Evolutionary conservation across 53 echinoderm and acorn worm genomes (phyloP).

Genomic region (Luidia sarsii): DNA sequence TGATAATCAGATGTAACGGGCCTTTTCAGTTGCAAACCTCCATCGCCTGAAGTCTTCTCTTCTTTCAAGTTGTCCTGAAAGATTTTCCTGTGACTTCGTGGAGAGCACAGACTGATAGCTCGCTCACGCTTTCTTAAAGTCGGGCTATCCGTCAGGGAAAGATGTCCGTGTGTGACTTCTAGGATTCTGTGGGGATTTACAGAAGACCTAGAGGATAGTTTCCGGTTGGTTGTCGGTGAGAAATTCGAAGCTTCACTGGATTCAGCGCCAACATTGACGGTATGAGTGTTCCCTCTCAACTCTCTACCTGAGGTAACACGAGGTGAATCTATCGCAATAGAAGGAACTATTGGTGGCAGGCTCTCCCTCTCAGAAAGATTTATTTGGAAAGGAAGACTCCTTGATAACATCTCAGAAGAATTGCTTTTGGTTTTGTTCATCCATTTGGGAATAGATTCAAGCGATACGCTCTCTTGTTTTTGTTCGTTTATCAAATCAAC

Average conservation of each 20-base stretch:
- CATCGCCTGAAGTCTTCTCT: background rate
- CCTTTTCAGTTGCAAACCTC: background rate
- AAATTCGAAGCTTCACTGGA: background rate
- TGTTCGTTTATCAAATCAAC: slow-evolving; percentile 6
- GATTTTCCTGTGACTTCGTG: background rate
- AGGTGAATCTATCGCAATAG: too few species aligned
- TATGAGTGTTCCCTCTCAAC: background rate
- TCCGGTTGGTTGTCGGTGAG: background rate
- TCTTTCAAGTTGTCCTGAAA: background rate
- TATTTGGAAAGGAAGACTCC: background rate
- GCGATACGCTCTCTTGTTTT: background rate
- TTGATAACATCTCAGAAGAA: background rate
- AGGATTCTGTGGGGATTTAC: background rate
- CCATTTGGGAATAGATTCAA: too few species aligned
- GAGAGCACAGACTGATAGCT: background rate
- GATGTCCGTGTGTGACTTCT: background rate
- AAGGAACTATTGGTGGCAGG: slow-evolving; percentile 31
- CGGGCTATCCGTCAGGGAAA: background rate
- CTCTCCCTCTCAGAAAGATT: background rate
- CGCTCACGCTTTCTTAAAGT: background rate
- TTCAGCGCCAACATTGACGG: background rate
- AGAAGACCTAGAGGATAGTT: background rate
- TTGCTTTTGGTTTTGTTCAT: background rate
- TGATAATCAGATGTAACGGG: background rate
- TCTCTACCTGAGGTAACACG: too few species aligned